Percentiles rank a stretch among this genome's conserved stretches.
phyloP scores from a whole-genome alignment of 2,113 vertebrate species.

The Muntiacus reevesi region DNA sequence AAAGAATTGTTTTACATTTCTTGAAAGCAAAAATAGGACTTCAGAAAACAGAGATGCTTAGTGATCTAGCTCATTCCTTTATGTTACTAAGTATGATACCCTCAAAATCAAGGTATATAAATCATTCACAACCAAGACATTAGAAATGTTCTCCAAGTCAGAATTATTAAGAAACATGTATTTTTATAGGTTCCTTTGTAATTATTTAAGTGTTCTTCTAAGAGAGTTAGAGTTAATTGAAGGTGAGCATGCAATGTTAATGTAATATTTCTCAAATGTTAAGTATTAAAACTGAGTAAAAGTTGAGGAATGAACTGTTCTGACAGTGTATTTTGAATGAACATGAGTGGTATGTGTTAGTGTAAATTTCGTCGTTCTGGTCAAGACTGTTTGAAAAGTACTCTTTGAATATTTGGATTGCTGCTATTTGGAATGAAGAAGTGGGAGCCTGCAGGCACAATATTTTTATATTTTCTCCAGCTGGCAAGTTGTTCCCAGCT shows the following conservation, averaged over 20 bases:
- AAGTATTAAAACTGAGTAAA: not conserved
- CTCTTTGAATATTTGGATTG: not conserved
- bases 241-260: not conserved
- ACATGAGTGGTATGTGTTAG: not conserved
- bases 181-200: constrained; percentile 13
- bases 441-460: not conserved
- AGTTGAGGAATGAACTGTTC: not conserved
- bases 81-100: constrained; percentile 45
- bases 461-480: not conserved
- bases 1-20: not conserved
- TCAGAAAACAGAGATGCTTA: constrained; percentile 30
- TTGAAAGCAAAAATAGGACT: not conserved
- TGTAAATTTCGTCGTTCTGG: not conserved
- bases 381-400: not conserved
- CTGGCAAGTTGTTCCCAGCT: not conserved
- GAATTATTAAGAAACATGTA: constrained; percentile 19
- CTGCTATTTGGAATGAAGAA: not conserved
- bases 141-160: constrained; percentile 55
- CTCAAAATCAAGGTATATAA: not conserved
- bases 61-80: not conserved
- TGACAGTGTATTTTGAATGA: not conserved
- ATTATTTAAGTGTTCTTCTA: constrained; percentile 8
- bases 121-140: constrained; percentile 45
- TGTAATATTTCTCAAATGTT: not conserved
- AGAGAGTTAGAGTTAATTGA: not conserved